These are phyloP conservation scores for Eupithecia inturbata DNA, from an alignment of 2,888 invertebrate genomes.

Conservation along the genomic window DNA sequence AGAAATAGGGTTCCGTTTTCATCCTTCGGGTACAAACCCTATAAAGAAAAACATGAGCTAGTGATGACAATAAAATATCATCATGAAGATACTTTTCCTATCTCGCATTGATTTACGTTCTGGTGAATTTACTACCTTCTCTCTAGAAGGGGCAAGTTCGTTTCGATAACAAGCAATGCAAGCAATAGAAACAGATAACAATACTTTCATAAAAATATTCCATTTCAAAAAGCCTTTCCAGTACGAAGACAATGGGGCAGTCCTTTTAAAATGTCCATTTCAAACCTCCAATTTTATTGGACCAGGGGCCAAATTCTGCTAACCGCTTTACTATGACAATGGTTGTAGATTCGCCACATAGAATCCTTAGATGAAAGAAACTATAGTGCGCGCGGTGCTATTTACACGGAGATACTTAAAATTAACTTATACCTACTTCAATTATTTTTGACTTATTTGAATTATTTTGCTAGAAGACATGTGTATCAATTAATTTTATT, in stretches of 20 bases:
- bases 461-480: no score
- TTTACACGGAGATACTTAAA: no score
- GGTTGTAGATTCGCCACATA: neutral
- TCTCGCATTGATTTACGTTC: neutral
- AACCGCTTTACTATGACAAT: neutral
- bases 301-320: neutral
- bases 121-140: neutral
- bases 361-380: no score
- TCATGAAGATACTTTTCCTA: no score
- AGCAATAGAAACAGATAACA: neutral
- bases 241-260: neutral
- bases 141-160: neutral
- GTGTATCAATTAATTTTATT: no score
- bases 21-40: no score
- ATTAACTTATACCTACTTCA: no score
- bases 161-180: neutral
- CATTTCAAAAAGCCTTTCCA: slow-evolving; percentile 10
- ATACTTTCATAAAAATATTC: neutral
- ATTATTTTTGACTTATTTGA: no score
- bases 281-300: slow-evolving; percentile 46
- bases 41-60: no score
- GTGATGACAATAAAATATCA: no score
- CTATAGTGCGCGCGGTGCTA: no score
- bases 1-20: no score
- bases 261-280: slow-evolving; percentile 44